phyloP scores from a whole-genome alignment of 1,140 invertebrate species.

The Heliconius hewitsoni region DNA sequence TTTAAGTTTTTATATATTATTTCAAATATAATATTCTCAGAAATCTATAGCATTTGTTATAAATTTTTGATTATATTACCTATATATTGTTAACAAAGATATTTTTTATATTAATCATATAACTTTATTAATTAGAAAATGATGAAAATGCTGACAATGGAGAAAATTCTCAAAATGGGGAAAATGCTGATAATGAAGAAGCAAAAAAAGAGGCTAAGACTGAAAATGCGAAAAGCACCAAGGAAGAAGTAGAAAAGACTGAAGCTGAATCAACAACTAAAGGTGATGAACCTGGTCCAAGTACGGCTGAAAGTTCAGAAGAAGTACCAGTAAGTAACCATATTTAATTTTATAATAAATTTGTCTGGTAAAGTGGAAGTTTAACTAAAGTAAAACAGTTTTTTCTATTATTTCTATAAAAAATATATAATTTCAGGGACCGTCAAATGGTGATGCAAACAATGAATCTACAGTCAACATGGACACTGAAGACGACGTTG shows the following conservation, averaged over 20 bases:
- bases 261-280: constrained; percentile 59
- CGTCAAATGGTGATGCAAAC: constrained; percentile 68
- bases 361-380: too few species aligned
- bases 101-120: neutral
- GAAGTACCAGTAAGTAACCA: constrained; percentile 56
- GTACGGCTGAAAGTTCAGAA: constrained; percentile 42
- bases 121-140: neutral
- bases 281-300: constrained; percentile 55
- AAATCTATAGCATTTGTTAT: too few species aligned
- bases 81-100: too few species aligned
- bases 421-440: constrained; percentile 42
- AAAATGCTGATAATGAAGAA: constrained; percentile 12
- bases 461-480: constrained; percentile 70
- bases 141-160: constrained; percentile 19
- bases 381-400: too few species aligned
- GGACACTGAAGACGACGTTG: constrained; percentile 84
- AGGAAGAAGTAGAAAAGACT: constrained; percentile 50
- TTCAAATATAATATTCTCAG: too few species aligned
- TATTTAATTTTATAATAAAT: too few species aligned
- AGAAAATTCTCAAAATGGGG: constrained; percentile 25
- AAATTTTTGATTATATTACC: too few species aligned
- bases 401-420: too few species aligned
- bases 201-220: constrained; percentile 60
- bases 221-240: constrained; percentile 54
- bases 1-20: too few species aligned